Evolutionary conservation across 2,888 invertebrate species (phyloP).

Genomic region (Tillus elongatus): DNA sequence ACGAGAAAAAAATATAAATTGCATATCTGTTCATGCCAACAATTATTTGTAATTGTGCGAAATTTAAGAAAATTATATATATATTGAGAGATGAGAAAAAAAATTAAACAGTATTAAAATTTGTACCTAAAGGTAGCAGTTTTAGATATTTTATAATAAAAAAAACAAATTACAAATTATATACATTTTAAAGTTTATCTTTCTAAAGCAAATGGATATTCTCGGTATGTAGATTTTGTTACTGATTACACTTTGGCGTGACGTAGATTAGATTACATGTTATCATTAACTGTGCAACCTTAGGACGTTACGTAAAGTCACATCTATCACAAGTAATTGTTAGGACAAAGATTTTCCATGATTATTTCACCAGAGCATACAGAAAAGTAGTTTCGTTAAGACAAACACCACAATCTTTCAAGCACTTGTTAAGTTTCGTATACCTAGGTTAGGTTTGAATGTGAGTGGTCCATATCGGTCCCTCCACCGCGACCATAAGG

Average conservation of each 20-base stretch:
- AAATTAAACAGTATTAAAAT: slow-evolving; percentile 42
- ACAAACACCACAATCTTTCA: background rate
- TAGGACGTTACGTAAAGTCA: no score
- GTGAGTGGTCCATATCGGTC: no score
- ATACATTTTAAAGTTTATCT: slow-evolving; percentile 39
- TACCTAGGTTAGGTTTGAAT: no score
- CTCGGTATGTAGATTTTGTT: slow-evolving; percentile 40
- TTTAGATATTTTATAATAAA: slow-evolving; percentile 41
- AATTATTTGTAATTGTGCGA: slow-evolving; percentile 31
- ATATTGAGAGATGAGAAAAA: slow-evolving; percentile 28
- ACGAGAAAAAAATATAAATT: no score
- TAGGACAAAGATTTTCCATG: no score
- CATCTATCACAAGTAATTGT: no score
- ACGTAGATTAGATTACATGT: slow-evolving; percentile 34
- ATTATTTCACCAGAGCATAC: background rate
- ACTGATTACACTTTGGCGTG: slow-evolving; percentile 37
- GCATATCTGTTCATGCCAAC: slow-evolving; percentile 41
- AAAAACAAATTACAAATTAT: slow-evolving; percentile 30
- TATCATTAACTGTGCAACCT: slow-evolving; percentile 25
- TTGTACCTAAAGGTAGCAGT: slow-evolving; percentile 43
- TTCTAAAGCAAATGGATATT: slow-evolving; percentile 39
- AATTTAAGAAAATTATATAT: slow-evolving; percentile 26
- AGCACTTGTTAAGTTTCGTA: no score
- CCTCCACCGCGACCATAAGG: no score
- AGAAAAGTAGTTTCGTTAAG: no score